A percentile compares a stretch with the other conserved stretches of the same genome.
These are phyloP conservation scores for Melitaea athalia DNA, from an alignment of 2,888 invertebrate species.

Conservation along the genomic window DNA sequence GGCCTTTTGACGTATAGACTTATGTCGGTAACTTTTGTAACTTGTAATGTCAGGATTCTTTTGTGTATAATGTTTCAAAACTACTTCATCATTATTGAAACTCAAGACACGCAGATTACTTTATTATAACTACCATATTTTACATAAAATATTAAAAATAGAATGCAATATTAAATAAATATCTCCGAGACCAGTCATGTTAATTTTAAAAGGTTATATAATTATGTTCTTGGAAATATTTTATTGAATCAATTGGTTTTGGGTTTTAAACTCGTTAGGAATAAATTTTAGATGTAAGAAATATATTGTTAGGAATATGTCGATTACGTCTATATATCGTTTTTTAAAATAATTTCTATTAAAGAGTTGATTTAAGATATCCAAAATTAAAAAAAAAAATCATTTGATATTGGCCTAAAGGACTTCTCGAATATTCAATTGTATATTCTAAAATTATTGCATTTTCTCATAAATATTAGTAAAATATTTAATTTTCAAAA, in stretches of 20 bases:
- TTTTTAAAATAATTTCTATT: slow-evolving; percentile 5
- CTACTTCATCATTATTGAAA: not conserved
- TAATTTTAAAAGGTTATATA: slow-evolving; percentile 17
- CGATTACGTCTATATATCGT: slow-evolving; percentile 19
- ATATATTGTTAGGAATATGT: slow-evolving; percentile 16
- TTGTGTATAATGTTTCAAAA: slow-evolving; percentile 17
- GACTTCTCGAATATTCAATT: slow-evolving; percentile 18
- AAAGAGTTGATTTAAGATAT: slow-evolving; percentile 1
- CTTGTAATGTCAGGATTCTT: slow-evolving; percentile 12
- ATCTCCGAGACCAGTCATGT: not conserved
- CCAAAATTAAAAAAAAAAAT: not conserved
- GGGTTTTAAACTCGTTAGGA: slow-evolving; percentile 24
- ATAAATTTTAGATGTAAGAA: slow-evolving; percentile 28
- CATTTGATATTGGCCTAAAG: slow-evolving; percentile 25
- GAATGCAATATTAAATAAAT: too few relatives aligned
- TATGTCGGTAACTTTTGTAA: not conserved
- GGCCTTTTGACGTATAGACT: not conserved
- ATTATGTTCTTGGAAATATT: slow-evolving; percentile 6
- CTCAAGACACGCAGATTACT: not conserved
- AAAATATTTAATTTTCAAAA: slow-evolving; percentile 29
- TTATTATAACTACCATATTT: not conserved
- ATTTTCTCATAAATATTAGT: slow-evolving; percentile 9
- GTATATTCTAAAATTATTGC: slow-evolving; percentile 15
- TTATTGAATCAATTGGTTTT: slow-evolving; percentile 23
- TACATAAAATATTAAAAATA: not conserved